These are phyloP conservation scores for Misgurnus mizolepis DNA, from an alignment of 2,113 vertebrate genomes.

Conservation along the genomic window DNA sequence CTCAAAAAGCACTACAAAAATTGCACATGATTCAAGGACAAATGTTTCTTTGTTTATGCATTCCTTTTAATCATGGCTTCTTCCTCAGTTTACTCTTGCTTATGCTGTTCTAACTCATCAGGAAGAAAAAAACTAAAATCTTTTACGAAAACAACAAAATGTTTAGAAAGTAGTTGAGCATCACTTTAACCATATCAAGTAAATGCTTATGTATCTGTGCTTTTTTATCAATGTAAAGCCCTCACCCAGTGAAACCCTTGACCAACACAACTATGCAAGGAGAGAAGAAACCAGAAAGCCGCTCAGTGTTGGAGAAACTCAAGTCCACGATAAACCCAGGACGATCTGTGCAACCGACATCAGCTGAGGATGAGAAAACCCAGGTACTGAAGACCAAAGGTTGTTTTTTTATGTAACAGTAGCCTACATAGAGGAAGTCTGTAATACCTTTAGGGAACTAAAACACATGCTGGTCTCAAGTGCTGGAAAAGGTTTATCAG, in stretches of 20 bases:
- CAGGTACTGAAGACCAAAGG: constrained; percentile 59
- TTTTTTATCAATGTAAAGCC: constrained; percentile 68
- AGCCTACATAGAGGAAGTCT: not conserved
- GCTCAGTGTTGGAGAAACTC: constrained; percentile 85
- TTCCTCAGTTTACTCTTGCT: not conserved
- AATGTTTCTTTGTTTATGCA: not conserved
- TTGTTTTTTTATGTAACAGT: not conserved
- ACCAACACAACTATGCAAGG: constrained; percentile 64
- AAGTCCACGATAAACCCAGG: constrained; percentile 80
- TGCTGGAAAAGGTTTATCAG: not conserved
- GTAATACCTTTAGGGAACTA: not conserved
- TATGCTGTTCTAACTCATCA: not conserved
- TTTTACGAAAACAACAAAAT: not conserved
- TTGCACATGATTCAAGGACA: not conserved
- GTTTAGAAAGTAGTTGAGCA: not conserved
- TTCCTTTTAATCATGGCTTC: constrained; percentile 11
- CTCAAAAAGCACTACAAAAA: not conserved
- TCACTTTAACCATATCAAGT: not conserved
- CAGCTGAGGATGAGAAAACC: constrained; percentile 66
- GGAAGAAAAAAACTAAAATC: not conserved
- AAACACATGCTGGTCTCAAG: too few relatives aligned
- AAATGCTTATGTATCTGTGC: constrained; percentile 2
- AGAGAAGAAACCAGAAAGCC: constrained; percentile 77
- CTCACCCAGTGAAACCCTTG: constrained; percentile 93
- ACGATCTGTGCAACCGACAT: constrained; percentile 62